phyloP scores from a whole-genome alignment of 2,888 invertebrate genomes.

The Metellina segmentata region DNA sequence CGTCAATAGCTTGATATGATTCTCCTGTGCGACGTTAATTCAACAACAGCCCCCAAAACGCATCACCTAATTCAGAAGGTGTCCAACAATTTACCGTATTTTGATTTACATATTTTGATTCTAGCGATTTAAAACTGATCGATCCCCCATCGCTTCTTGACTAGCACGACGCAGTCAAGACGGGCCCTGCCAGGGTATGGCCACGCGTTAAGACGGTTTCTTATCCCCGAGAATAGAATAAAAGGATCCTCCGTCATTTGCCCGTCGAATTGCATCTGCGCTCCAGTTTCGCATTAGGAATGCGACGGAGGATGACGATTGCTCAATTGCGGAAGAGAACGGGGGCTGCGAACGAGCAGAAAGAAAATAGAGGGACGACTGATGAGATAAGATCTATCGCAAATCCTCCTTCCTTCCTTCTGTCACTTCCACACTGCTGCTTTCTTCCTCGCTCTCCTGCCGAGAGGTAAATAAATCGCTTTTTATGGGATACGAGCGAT shows the following conservation, averaged over 20 bases:
- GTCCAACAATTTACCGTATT: too few species aligned
- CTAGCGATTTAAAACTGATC: too few species aligned
- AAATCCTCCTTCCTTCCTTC: slow-evolving; percentile 18
- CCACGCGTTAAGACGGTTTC: background rate
- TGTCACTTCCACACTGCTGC: background rate
- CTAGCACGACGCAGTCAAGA: too few species aligned
- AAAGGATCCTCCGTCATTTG: background rate
- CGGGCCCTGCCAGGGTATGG: background rate
- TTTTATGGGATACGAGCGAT: slow-evolving; percentile 26
- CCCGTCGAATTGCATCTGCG: too few species aligned
- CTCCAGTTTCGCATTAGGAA: slow-evolving; percentile 20
- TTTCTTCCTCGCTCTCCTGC: background rate
- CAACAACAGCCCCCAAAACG: too few species aligned
- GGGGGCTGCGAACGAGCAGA: background rate
- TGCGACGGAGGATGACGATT: slow-evolving; percentile 21
- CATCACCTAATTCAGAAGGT: too few species aligned
- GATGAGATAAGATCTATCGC: slow-evolving; percentile 45
- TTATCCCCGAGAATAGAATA: background rate
- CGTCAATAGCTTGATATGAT: too few species aligned
- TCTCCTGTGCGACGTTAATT: too few species aligned
- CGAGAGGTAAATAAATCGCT: background rate
- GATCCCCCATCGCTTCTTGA: too few species aligned
- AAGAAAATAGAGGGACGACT: slow-evolving; percentile 20
- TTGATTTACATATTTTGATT: too few species aligned
- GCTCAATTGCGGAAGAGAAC: slow-evolving; percentile 61